These are phyloP conservation scores for Calidris pugnax DNA, from an alignment of 2,113 vertebrate species.

Conservation along the genomic window DNA sequence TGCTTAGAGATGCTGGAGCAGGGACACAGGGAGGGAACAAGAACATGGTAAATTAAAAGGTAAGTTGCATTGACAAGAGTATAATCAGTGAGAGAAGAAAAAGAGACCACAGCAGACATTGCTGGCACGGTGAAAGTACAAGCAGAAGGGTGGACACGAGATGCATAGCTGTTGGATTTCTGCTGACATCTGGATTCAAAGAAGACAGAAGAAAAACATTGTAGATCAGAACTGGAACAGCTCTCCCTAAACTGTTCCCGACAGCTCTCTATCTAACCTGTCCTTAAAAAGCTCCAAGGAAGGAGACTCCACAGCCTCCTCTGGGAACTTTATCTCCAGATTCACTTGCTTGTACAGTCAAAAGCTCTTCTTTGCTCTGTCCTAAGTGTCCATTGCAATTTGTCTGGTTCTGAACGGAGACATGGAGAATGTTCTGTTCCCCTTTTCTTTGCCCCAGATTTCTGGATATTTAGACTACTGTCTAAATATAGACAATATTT, in stretches of 20 bases:
- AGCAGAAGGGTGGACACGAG: neutral
- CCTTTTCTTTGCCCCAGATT: neutral
- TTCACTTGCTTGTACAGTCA: neutral
- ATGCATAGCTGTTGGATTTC: neutral
- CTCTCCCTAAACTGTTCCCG: neutral
- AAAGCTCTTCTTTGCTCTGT: neutral
- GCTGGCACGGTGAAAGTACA: neutral
- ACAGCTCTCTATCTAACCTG: neutral
- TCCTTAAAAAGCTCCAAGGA: neutral
- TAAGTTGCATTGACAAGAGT: neutral
- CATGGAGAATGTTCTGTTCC: neutral
- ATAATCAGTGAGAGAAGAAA: neutral
- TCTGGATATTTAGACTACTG: neutral
- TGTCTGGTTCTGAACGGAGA: neutral
- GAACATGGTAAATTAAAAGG: neutral
- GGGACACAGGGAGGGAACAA: neutral
- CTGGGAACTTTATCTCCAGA: neutral
- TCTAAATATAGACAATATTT: neutral
- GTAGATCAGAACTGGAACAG: neutral
- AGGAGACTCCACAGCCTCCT: neutral
- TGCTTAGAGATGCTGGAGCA: neutral
- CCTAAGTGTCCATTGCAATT: neutral
- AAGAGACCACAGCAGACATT: neutral
- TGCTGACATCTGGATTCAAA: conserved; percentile 3
- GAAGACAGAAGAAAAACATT: neutral